phyloP scores from a whole-genome alignment of 2,888 invertebrate species.

The Nomada ruficornis region DNA sequence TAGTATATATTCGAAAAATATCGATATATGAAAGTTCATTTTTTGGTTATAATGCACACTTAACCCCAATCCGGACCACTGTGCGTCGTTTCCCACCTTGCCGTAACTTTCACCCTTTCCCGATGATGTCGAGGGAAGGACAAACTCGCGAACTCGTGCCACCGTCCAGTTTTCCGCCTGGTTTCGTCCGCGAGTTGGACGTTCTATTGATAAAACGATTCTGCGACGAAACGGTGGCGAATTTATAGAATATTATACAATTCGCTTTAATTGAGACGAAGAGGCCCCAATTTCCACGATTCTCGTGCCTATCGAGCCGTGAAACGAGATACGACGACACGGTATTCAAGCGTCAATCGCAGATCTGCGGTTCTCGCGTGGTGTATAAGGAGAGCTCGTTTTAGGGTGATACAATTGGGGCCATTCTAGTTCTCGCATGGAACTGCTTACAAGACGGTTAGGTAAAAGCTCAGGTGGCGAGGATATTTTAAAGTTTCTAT shows the following conservation, averaged over 20 bases:
- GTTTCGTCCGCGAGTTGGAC: no score
- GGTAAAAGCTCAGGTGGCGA: no score
- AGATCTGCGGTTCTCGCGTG: not conserved
- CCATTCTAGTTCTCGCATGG: not conserved
- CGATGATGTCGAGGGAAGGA: no score
- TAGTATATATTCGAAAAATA: no score
- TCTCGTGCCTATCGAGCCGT: not conserved
- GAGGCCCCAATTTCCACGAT: not conserved
- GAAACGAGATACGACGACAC: conserved; percentile 6
- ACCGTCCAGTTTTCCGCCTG: not conserved
- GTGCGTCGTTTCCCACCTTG: conserved; percentile 4
- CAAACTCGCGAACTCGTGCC: no score
- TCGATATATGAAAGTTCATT: no score
- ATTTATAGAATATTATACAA: no score
- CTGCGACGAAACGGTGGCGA: no score
- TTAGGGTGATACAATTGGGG: not conserved
- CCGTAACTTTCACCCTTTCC: conserved; percentile 23
- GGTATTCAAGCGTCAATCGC: conserved; percentile 20
- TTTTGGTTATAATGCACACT: no score
- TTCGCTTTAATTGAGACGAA: conserved; percentile 2
- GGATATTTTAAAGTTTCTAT: no score
- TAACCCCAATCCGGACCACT: no score
- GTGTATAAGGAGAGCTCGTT: not conserved
- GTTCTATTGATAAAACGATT: no score
- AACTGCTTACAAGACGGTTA: not conserved